A percentile compares a stretch with the other conserved stretches of the same genome.
Evolutionary conservation across 2,797 vertebrate species (phyloP).

Genomic region (Periparus ater): DNA sequence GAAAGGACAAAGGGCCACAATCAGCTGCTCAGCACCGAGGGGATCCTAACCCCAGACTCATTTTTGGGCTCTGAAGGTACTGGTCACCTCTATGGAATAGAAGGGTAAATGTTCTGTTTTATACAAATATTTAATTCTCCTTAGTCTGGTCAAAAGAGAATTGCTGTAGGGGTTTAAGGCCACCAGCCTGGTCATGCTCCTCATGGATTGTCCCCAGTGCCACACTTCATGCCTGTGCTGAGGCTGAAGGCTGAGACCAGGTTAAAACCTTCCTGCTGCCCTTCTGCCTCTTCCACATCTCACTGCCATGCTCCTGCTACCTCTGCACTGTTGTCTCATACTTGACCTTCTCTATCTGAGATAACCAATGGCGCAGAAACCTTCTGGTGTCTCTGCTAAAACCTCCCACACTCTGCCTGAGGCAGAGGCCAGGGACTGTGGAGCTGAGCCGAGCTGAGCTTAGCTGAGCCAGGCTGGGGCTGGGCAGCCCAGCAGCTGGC

Average conservation of each 20-base stretch:
- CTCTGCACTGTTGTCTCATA: not conserved
- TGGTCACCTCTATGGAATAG: not conserved
- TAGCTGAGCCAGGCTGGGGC: not conserved
- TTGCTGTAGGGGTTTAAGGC: not conserved
- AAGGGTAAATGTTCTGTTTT: not conserved
- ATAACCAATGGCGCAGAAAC: not conserved
- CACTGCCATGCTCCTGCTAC: not conserved
- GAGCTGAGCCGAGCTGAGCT: not conserved
- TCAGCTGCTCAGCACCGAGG: not conserved
- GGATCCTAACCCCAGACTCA: fast-evolving
- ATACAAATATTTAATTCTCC: not conserved
- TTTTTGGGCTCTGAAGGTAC: not conserved
- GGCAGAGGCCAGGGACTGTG: not conserved
- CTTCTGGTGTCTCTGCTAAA: not conserved
- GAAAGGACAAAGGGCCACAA: not conserved
- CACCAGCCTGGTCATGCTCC: not conserved
- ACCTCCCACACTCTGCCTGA: not conserved
- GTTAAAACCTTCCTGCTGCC: not conserved
- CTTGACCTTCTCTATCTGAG: fast-evolving
- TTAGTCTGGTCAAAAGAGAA: not conserved
- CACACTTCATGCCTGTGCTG: too few species aligned
- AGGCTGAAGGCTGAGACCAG: not conserved
- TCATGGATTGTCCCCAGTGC: not conserved
- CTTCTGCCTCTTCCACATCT: not conserved
- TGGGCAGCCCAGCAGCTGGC: not conserved